These are phyloP conservation scores for Dipus sagitta DNA, from an alignment of 2,797 vertebrate species.

Conservation along the genomic window DNA sequence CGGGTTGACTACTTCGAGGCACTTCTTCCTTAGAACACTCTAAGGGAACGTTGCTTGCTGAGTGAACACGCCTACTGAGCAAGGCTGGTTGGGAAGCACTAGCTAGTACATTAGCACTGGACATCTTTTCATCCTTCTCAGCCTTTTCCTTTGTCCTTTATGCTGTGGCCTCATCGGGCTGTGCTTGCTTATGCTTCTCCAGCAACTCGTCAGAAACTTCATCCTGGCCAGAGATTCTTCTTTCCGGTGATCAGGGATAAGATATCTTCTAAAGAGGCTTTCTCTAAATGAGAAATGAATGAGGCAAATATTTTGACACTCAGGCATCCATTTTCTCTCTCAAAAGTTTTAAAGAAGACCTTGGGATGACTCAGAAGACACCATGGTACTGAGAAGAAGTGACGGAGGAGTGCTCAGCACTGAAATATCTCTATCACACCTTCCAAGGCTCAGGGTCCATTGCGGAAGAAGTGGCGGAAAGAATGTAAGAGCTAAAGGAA, in stretches of 20 bases:
- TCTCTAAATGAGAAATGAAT: conserved; percentile 17
- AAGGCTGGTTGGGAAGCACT: background rate
- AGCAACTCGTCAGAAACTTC: background rate
- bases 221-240: background rate
- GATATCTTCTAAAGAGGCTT: background rate
- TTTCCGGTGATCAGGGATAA: background rate
- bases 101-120: background rate
- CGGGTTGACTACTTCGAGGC: background rate
- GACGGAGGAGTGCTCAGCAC: too few relatives aligned
- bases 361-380: too few relatives aligned
- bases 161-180: background rate
- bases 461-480: too few relatives aligned
- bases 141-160: background rate
- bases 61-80: background rate
- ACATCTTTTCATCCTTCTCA: background rate
- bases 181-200: background rate
- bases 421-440: too few relatives aligned
- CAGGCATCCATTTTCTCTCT: background rate
- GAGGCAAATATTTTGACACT: conserved; percentile 1
- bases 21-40: background rate
- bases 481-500: too few relatives aligned
- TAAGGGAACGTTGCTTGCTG: background rate
- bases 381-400: too few relatives aligned
- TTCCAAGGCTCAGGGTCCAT: too few relatives aligned
- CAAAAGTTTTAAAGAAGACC: background rate